Evolutionary conservation across 92 coral and sea anemone species (phyloP), one percentile per base, ranked within the genome.

Genomic region (Parazoanthus swiftii): DNA sequence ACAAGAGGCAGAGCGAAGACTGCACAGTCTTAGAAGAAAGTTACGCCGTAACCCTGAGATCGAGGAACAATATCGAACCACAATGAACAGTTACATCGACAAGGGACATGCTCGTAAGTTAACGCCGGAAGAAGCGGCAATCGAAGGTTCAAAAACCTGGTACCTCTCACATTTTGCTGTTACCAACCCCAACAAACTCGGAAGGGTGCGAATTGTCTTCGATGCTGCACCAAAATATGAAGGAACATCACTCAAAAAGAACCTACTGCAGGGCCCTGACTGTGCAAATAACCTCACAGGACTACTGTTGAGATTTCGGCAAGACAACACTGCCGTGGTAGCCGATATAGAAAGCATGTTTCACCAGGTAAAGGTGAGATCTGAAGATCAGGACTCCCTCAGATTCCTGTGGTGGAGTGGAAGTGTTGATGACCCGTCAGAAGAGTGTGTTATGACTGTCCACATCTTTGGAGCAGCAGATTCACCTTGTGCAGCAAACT

Each of bases 261-360:
- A 88, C 78, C 93, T 91, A 66, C 37, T 94, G 26, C 93, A 90
- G 86, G 96, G 93, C 7, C 94, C 96, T 7, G 92, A 91, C 82
- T 56, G 85, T 48, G 86, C 84, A 25, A 93, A 91, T 58, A 67
- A 68, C 89, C 79, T 93, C n/a, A 83, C 83, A 23, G 93, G 90
- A 25, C 90, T 94, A 38, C 42, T 38, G 42, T 1, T 38, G 42
- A 38, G 42, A 38, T 38, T 38, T 38, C 42, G 42, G 42, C 1
- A 90, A 89, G 6, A 20, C 91, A 46, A 73, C 42, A 38, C 42
- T 38, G 42, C 42, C 42, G 42, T 38, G 42, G 42, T 38, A 38
- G 42, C 42, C 42, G 42, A 38, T 3, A 38, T 38, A 38, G 42
- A 38, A 38, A 38, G 3, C 42, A 38, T 38, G 42, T 38, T 38